Percentiles rank a stretch among this genome's conserved stretches.
Conservation (phyloP, 2,888 invertebrate species). For the Thymelicus sylvestris region DNA sequence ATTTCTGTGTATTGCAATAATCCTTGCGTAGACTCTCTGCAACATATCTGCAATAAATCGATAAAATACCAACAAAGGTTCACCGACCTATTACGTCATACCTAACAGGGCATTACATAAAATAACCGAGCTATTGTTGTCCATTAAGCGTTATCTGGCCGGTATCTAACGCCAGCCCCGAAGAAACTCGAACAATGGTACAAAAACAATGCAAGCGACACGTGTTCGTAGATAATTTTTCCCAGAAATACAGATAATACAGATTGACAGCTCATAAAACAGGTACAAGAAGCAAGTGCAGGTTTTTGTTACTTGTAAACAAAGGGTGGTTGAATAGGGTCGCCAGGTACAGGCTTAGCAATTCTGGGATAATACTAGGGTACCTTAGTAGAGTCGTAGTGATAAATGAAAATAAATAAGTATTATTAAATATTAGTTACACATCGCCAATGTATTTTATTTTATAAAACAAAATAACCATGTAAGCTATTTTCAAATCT, state of each 20-base stretch:
- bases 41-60: conserved; percentile 11
- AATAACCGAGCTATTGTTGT: conserved; percentile 42
- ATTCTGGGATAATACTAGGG: too few relatives aligned
- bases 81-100: conserved; percentile 18
- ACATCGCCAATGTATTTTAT: too few relatives aligned
- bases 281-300: conserved; percentile 71
- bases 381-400: too few relatives aligned
- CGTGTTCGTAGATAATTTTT: conserved; percentile 67
- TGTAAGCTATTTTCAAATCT: too few relatives aligned
- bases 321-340: conserved; percentile 52
- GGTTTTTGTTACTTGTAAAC: conserved; percentile 39
- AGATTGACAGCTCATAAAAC: conserved; percentile 52
- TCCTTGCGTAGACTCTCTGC: too few relatives aligned
- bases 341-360: too few relatives aligned
- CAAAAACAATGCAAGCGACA: conserved; percentile 55
- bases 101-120: conserved; percentile 38
- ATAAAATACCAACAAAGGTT: conserved; percentile 40
- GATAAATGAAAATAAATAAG: too few relatives aligned
- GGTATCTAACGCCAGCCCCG: conserved; percentile 45
- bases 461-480: too few relatives aligned
- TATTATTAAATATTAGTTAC: too few relatives aligned
- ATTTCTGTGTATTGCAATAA: too few relatives aligned
- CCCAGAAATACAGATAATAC: conserved; percentile 60
- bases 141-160: conserved; percentile 45
- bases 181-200: conserved; percentile 54